Evolutionary conservation across 1,140 invertebrate species (phyloP).

Genomic region (Ylistrum balloti): DNA sequence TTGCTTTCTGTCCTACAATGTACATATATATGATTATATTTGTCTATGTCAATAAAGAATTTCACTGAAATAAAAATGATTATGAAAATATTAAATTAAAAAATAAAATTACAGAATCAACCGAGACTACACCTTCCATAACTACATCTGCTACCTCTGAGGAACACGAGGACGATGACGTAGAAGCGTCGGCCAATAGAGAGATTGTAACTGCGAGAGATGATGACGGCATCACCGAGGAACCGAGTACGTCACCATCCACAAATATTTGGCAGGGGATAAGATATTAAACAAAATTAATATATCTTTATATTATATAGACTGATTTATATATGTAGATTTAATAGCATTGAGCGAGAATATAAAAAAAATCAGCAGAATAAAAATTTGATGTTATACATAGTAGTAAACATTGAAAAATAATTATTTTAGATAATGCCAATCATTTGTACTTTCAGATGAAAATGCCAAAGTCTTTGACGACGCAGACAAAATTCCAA

Average conservation of each 20-base stretch:
- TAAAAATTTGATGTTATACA: too few species aligned
- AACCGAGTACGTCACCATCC: constrained; percentile 29
- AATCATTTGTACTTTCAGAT: neutral
- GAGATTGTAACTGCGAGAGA: neutral
- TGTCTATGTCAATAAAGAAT: too few species aligned
- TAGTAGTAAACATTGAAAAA: too few species aligned
- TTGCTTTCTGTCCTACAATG: too few species aligned
- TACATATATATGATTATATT: too few species aligned
- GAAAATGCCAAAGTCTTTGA: constrained; percentile 2
- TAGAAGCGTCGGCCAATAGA: constrained; percentile 1
- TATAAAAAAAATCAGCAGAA: too few species aligned
- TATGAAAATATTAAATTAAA: too few species aligned
- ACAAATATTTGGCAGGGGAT: too few species aligned
- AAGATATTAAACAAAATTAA: too few species aligned
- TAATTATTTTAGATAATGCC: neutral
- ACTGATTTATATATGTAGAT: too few species aligned
- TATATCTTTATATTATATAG: neutral
- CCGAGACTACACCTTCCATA: neutral
- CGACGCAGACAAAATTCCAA: constrained; percentile 6
- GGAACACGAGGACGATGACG: neutral
- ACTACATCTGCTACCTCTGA: neutral
- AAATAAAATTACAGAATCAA: neutral
- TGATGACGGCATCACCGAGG: neutral
- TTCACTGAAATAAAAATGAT: too few species aligned
- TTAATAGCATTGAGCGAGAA: too few species aligned